Base-by-base conservation (phyloP, 2,797 vertebrate genomes). In the Cetoscarus ocellatus region DNA sequence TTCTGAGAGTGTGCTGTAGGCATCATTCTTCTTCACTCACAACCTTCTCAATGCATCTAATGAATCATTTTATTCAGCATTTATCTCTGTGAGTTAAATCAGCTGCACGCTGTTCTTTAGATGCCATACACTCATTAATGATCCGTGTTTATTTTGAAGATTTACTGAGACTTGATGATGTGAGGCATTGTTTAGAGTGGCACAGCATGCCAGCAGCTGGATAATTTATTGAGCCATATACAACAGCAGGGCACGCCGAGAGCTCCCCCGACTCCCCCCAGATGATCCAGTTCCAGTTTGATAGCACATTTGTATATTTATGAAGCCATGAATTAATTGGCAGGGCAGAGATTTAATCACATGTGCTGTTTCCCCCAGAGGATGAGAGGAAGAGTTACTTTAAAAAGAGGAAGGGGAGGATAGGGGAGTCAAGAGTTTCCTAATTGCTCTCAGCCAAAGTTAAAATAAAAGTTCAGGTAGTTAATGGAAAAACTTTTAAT, bases 281-380 rank as follows among this genome's bases (percentile, higher is more conserved):
- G 82, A 87, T 88, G 88, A 82, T 88, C 91, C 74, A 87, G 58
- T 92, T 92, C 77, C 68, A 85, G 79, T 90, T 87, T 86, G 85
- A 83, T 85, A 78, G 82, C 79, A 83, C 86, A 84, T 90, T 91
- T 93, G 91, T 90, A 91, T 92, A 92, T 93, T 92, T 92, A 92
- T 92, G 90, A 91, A 91, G 83, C 80, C 75, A 86, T 91, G 87
- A 92, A 91, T 92, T 92, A 93, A 93, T 92, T 91, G 91, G 84
- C 82, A 87, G 86, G 83, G 85, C 70, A 86, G 88, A 92, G 80
- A 88, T 89, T 91, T 92, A 92, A 93, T 93, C 91, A 92, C 90
- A 92, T 83, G 81, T 80, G 6, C 81, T 34, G 56, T 83, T 83
- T 80, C 79, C 90, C 82, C 86, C 70, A 52, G 90, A 90, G 89